phyloP scores from a whole-genome alignment of 2,797 vertebrate species.

The Benthosema pterotum region DNA sequence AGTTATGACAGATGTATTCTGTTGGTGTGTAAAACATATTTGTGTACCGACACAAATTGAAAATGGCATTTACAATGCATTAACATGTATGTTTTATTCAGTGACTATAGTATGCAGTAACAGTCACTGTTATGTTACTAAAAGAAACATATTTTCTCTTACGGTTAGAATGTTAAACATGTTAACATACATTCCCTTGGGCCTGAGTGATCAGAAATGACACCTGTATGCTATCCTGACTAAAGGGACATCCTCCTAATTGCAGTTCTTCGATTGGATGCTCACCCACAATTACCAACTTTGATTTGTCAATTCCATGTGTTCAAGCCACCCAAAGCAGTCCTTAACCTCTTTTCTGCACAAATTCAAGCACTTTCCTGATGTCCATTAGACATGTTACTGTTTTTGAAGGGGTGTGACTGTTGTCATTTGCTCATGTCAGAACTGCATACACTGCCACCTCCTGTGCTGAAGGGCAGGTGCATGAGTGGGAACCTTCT shows the following conservation, averaged over 20 bases:
- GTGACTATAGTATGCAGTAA: background rate
- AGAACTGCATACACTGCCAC: constrained; percentile 61
- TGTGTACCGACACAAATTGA: background rate
- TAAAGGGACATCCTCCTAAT: constrained; percentile 2
- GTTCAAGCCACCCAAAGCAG: constrained; percentile 34
- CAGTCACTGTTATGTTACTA: constrained; percentile 5
- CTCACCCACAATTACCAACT: constrained; percentile 28
- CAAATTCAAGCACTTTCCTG: constrained; percentile 81
- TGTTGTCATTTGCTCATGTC: constrained; percentile 52
- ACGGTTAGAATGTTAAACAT: constrained; percentile 12
- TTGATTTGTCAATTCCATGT: constrained; percentile 27
- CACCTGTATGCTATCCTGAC: background rate
- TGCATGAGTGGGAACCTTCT: constrained; percentile 33
- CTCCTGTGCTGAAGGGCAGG: constrained; percentile 23
- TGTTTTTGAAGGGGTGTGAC: constrained; percentile 56
- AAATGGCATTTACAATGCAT: background rate
- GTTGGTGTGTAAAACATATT: constrained; percentile 1
- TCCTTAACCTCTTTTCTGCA: constrained; percentile 68
- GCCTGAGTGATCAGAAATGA: background rate
- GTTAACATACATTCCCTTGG: constrained; percentile 5
- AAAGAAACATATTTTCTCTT: constrained; percentile 4
- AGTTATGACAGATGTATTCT: constrained; percentile 4
- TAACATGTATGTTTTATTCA: constrained; percentile 3
- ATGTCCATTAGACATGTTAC: constrained; percentile 52
- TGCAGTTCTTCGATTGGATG: background rate